These are phyloP conservation scores for Helicoverpa zea DNA, from an alignment of 1,140 invertebrate species.

Conservation along the genomic window DNA sequence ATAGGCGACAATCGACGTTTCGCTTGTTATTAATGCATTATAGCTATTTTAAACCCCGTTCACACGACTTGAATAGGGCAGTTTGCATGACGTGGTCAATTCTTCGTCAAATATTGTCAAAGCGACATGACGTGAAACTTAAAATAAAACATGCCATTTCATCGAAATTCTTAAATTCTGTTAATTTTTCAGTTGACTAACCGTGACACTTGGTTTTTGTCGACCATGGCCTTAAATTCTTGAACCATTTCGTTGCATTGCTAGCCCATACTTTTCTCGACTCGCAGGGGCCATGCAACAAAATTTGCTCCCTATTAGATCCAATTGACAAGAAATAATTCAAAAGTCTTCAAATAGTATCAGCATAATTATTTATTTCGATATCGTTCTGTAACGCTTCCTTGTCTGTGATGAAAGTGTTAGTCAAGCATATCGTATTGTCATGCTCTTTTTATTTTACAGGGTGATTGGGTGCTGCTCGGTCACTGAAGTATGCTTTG, in stretches of 20 bases:
- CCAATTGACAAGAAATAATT: not conserved
- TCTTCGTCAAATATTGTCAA: conserved; percentile 7
- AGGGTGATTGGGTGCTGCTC: conserved; percentile 4
- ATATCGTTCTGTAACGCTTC: conserved; percentile 22
- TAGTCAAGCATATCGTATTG: conserved; percentile 30
- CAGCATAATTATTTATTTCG: conserved; percentile 26
- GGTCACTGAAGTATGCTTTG: not conserved
- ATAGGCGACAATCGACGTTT: not conserved
- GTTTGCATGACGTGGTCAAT: not conserved
- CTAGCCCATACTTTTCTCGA: no score
- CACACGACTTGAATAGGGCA: not conserved
- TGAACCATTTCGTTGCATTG: no score
- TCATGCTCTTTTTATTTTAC: conserved; percentile 33
- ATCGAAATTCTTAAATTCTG: no score
- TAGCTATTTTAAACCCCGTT: not conserved
- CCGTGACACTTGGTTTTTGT: no score
- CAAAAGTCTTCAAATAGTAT: not conserved
- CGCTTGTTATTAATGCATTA: conserved; percentile 13
- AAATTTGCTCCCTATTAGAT: no score
- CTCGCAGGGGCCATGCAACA: no score
- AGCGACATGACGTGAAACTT: not conserved
- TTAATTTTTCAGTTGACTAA: no score
- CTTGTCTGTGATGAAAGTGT: conserved; percentile 17
- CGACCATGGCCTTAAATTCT: no score
- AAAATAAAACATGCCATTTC: conserved; percentile 5